phyloP scores from a whole-genome alignment of 2,797 vertebrate genomes.

The Loriculus beryllinus region DNA sequence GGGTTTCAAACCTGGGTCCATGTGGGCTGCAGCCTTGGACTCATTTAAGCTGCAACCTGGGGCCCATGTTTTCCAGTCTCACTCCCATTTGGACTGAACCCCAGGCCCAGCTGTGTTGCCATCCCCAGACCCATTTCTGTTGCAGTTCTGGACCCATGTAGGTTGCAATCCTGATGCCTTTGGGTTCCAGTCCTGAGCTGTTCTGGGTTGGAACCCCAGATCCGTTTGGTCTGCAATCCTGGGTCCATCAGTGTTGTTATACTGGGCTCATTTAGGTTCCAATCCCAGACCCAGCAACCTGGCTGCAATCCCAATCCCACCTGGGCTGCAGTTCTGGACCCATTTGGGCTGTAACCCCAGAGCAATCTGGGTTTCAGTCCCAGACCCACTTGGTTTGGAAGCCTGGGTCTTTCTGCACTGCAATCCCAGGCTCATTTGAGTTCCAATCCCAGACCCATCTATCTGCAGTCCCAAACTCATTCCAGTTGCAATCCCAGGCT shows the following conservation, averaged over 20 bases:
- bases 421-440: accelerated
- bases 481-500: too few relatives aligned
- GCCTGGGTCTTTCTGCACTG: accelerated
- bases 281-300: not conserved
- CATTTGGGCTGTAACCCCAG: accelerated
- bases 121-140: too few relatives aligned
- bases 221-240: accelerated
- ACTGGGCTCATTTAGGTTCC: not conserved
- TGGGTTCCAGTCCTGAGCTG: not conserved
- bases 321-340: too few relatives aligned
- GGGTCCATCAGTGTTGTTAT: not conserved
- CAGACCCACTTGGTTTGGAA: accelerated
- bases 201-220: not conserved
- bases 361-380: not conserved
- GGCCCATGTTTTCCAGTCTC: not conserved
- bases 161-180: too few relatives aligned
- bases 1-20: not conserved
- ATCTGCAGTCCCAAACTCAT: not conserved
- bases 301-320: not conserved
- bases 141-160: not conserved
- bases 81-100: not conserved
- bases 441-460: not conserved
- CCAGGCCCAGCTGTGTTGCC: not conserved
- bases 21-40: not conserved
- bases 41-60: not conserved